Evolutionary conservation across 1,140 invertebrate species (phyloP).

Genomic region (Schlechtendalia chinensis): DNA sequence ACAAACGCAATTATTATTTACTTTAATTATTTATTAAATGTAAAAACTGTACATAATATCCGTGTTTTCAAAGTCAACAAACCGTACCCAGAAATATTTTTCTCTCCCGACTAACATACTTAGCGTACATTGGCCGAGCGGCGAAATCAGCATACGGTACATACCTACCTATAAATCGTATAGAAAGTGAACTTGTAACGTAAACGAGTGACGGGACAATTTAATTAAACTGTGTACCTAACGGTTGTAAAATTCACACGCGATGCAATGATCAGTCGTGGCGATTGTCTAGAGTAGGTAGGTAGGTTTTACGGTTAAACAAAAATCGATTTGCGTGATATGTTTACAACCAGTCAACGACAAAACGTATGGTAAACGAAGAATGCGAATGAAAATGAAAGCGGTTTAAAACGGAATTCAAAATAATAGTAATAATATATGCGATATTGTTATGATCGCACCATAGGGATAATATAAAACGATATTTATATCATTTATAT

Average conservation of each 20-base stretch:
- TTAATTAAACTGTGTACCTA: too few relatives aligned
- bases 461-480: too few relatives aligned
- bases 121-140: neutral
- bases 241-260: neutral
- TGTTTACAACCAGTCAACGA: constrained; percentile 2
- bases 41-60: neutral
- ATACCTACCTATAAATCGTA: neutral
- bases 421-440: neutral
- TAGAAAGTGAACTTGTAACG: constrained; percentile 34
- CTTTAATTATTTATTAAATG: constrained; percentile 15
- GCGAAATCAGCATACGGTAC: neutral
- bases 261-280: neutral
- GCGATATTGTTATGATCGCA: neutral
- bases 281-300: neutral
- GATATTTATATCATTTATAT: too few relatives aligned
- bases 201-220: neutral
- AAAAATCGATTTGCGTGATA: neutral
- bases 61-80: constrained; percentile 30
- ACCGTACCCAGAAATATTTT: constrained; percentile 19
- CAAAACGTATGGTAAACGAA: neutral
- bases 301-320: neutral
- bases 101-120: neutral
- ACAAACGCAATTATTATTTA: neutral
- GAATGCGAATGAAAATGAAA: constrained; percentile 42
- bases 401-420: constrained; percentile 33